These are phyloP conservation scores for Microplitis deprimator DNA, from an alignment of 2,888 invertebrate genomes.

Conservation along the genomic window DNA sequence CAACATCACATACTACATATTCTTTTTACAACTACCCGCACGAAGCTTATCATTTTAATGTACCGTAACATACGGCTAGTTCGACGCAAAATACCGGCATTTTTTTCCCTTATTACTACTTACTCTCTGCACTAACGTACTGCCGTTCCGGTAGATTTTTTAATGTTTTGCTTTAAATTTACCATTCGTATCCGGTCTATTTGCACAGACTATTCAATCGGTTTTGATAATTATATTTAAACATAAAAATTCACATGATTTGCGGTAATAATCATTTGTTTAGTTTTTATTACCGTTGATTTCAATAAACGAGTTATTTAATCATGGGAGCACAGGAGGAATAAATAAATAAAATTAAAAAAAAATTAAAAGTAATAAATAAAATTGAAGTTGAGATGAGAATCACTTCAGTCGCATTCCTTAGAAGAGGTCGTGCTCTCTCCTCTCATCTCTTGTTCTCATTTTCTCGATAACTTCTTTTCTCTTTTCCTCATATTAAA, in stretches of 20 bases:
- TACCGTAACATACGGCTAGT: conserved; percentile 24
- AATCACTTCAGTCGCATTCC: conserved; percentile 51
- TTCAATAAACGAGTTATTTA: conserved; percentile 20
- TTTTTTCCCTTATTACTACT: conserved; percentile 10
- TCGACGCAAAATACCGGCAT: conserved; percentile 18
- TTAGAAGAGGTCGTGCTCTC: conserved; percentile 42
- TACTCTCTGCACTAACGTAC: conserved; percentile 4
- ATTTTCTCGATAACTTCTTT: conserved; percentile 30
- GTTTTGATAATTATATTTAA: neutral
- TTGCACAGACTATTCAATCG: neutral
- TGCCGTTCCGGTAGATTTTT: conserved; percentile 24
- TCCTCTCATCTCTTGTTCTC: conserved; percentile 34
- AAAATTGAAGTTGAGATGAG: conserved; percentile 42
- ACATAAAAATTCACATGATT: too few relatives aligned
- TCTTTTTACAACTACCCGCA: conserved; percentile 10
- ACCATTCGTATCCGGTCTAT: neutral
- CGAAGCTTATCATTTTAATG: conserved; percentile 23
- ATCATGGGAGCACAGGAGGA: neutral
- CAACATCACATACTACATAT: neutral
- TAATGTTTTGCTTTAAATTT: neutral
- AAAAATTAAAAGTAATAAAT: conserved; percentile 21
- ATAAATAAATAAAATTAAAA: neutral
- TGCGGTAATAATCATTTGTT: too few relatives aligned
- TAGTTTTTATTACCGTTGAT: neutral
- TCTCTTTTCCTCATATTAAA: conserved; percentile 17